These are phyloP conservation scores for Cochlearius cochlearius DNA, from an alignment of 2,113 vertebrate species.

Conservation along the genomic window DNA sequence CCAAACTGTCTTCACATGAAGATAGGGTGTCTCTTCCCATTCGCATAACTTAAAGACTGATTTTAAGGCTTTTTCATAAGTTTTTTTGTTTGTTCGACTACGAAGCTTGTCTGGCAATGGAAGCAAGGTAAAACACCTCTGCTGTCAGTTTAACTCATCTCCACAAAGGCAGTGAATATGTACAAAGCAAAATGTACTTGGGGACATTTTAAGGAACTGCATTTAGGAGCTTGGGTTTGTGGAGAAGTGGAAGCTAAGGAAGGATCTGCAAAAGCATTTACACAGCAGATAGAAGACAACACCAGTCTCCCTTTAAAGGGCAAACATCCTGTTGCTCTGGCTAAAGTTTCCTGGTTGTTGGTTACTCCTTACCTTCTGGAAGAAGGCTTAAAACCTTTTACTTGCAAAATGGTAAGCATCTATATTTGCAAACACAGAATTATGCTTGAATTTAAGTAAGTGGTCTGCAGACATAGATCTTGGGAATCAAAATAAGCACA, in stretches of 20 bases:
- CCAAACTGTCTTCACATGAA: not conserved
- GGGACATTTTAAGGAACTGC: not conserved
- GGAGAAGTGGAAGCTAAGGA: not conserved
- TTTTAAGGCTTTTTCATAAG: not conserved
- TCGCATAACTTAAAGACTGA: not conserved
- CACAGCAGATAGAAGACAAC: not conserved
- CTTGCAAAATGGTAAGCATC: not conserved
- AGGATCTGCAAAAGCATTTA: not conserved
- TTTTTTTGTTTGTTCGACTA: not conserved
- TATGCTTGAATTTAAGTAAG: not conserved
- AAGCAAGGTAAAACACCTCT: not conserved
- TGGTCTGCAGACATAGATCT: not conserved
- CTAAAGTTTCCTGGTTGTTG: not conserved
- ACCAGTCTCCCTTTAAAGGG: not conserved
- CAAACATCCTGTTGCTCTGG: not conserved
- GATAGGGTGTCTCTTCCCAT: not conserved
- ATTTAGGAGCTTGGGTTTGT: not conserved
- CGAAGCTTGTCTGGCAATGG: not conserved
- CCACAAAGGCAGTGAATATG: not conserved
- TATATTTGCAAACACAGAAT: not conserved
- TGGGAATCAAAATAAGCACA: not conserved
- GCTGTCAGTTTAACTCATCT: not conserved
- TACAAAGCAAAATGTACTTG: not conserved
- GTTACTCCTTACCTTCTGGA: not conserved
- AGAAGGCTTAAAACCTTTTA: not conserved